Base-by-base conservation (phyloP, 2,888 invertebrate species). In the Dioctria rufipes region DNA sequence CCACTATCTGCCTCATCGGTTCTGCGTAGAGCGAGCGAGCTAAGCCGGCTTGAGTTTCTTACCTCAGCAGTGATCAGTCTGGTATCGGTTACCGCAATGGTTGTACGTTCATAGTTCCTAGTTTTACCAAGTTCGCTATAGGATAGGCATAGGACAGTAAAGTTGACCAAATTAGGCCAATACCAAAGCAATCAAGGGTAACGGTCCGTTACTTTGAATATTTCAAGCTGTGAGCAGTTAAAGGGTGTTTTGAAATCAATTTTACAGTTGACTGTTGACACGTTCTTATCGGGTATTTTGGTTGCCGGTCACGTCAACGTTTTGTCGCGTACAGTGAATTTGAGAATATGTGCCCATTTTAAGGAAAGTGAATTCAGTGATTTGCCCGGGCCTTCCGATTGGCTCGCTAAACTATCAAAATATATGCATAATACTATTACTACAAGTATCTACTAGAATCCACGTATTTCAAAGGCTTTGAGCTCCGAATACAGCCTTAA, bases 41-140 rank as follows among this genome's bases (percentile, higher is more conserved):
- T 58, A 5, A 58, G 8, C 58, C 58, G 58, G 37, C 39, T 13
- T 5, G 6, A 39, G 25, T 39, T 61, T 61, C 37, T 13, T 25
- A 37, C 8, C 8, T 61, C 37, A 4, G 61, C n/a, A 46, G 8
- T 8, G 6, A 37, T 61, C 61, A 61, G 61, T 61, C 61, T 4
- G 25, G 61, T 25, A 61, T 54, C 61, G 37, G 61, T 61, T 61
- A 61, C 61, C 37, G 61, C 37, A 61, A 61, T 25, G 61, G 39
- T 39, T 6, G 61, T 61, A 61, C 37, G 39, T 6, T 25, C 61
- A 25, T 37, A 61, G 61, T 61, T 25, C 13, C 8, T 25, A 60
- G 60, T 60, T n/a, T 5, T 60, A 25, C 25, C 25, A 25, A 25
- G 25, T 25, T 25, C 25, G 25, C 25, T 25, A 25, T 25, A 25